Evolutionary conservation across 2,113 vertebrate genomes (phyloP), one percentile per base, ranked within the genome.

Genomic region (Corythoichthys haematopterus): DNA sequence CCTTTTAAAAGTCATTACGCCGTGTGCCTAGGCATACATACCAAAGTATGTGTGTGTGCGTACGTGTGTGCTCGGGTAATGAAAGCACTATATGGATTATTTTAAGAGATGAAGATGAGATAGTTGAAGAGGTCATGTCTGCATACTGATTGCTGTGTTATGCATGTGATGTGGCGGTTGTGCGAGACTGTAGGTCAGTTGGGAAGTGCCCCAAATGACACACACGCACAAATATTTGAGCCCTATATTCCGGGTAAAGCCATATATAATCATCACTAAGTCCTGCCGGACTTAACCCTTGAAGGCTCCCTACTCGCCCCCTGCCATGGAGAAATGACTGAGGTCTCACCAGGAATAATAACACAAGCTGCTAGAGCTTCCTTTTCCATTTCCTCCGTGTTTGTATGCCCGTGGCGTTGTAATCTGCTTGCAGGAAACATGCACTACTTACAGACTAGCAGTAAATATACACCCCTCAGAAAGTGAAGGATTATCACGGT

Each of bases 81-180:
- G 71, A 81, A 76, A 75, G 75, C 76, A 75, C 68, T 47, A 37
- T 79, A 77, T 69, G 84, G 82, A 82, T 87, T 87, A 85, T 88
- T 73, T 71, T 57, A 58, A 68, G 55, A 76, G 78, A 86, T 87
- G 75, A 63, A 83, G 85, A 86, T 89, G 87, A 89, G 85, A 88
- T 85, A 73, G 72, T 64, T 66, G 69, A 60, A 74, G 66, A 72
- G 80, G 78, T 80, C 73, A 78, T 20, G 53, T 57, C 64, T 69
- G 79, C 78, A 79, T 86, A 66, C 80, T 81, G 85, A 87, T 87
- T 81, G 57, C 20, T 50, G 10, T 14, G 28, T 53, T 55, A 47
- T 64, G 40, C 40, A 45, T 1, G n/a, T 56, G 36, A 20, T 43
- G 43, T 59, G 61, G 35, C 2, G 11, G 47, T 51, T 72, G 65